Evolutionary conservation across 2,888 invertebrate genomes (phyloP).

Genomic region (Thyatira batis): DNA sequence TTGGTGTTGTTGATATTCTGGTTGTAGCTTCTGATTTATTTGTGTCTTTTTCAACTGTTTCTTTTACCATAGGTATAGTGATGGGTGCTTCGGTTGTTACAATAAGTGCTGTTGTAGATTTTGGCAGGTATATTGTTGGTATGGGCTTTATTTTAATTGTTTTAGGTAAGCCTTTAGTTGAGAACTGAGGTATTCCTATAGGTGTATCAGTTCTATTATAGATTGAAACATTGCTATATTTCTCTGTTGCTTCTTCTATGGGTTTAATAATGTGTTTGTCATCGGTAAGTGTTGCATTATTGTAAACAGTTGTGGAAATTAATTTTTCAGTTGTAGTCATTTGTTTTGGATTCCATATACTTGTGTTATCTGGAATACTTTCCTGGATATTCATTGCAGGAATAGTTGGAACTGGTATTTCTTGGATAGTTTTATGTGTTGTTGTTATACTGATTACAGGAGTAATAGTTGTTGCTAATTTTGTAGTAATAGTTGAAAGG

Average conservation of each 20-base stretch:
- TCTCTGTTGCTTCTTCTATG: slow-evolving; percentile 22
- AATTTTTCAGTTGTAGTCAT: slow-evolving; percentile 3
- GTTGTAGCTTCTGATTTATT: slow-evolving; percentile 53
- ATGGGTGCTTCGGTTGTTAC: slow-evolving; percentile 12
- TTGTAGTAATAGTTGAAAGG: slow-evolving; percentile 8
- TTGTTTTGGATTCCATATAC: too few relatives aligned
- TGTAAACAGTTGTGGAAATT: slow-evolving; percentile 21
- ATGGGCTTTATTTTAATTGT: slow-evolving; percentile 17
- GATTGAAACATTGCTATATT: slow-evolving; percentile 22
- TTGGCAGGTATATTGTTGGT: slow-evolving; percentile 17
- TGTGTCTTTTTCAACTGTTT: slow-evolving; percentile 30
- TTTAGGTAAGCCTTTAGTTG: slow-evolving; percentile 9
- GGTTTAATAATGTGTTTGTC: slow-evolving; percentile 11
- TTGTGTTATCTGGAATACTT: neutral
- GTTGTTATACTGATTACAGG: neutral
- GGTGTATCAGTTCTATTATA: slow-evolving; percentile 44
- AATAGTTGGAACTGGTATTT: neutral
- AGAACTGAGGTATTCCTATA: slow-evolving; percentile 15
- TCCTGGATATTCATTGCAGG: neutral
- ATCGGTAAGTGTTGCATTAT: slow-evolving; percentile 7
- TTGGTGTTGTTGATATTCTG: slow-evolving; percentile 58
- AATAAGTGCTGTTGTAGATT: slow-evolving; percentile 10
- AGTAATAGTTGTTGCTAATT: slow-evolving; percentile 6
- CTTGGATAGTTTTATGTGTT: neutral
- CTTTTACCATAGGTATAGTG: slow-evolving; percentile 20